A percentile compares a stretch with the other conserved stretches of the same genome.
Conservation (phyloP, 2,888 invertebrate species). For the Drosophila antonietae region DNA sequence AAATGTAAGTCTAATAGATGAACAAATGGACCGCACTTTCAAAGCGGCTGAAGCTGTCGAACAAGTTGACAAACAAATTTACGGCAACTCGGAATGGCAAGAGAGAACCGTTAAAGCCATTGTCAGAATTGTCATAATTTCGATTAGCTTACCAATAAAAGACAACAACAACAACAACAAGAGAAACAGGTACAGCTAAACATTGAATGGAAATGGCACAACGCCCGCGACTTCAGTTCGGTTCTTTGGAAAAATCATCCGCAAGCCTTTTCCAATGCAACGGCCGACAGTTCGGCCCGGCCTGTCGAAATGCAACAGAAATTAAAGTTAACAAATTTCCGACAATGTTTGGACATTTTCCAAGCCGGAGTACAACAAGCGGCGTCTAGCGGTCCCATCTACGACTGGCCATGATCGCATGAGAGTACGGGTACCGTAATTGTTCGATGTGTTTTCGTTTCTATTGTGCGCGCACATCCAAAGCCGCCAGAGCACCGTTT, state of each 20-base stretch:
- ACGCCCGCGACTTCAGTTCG: constrained; percentile 71
- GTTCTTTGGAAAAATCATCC: constrained; percentile 35
- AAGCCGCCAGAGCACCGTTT: constrained; percentile 60
- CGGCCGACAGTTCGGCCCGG: constrained; percentile 23
- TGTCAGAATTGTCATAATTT: constrained; percentile 75
- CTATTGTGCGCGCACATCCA: constrained; percentile 69
- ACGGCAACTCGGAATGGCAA: constrained; percentile 55
- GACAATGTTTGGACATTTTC: constrained; percentile 79
- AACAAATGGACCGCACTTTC: constrained; percentile 27
- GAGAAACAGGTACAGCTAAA: constrained; percentile 6
- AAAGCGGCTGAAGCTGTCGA: constrained; percentile 37
- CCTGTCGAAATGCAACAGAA: constrained; percentile 73
- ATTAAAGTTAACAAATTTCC: constrained; percentile 81
- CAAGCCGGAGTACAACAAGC: constrained; percentile 38
- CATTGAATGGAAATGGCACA: constrained; percentile 48
- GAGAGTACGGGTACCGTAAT: constrained; percentile 70
- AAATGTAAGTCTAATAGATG: background rate
- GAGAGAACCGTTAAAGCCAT: constrained; percentile 65
- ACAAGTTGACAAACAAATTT: constrained; percentile 81
- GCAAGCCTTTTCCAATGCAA: constrained; percentile 38
- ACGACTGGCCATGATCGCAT: constrained; percentile 47
- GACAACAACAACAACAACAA: constrained; percentile 44
- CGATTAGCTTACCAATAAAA: constrained; percentile 65
- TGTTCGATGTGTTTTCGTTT: constrained; percentile 61
- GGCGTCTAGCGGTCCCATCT: constrained; percentile 42